A percentile compares a stretch with the other conserved stretches of the same genome.
phyloP scores from a whole-genome alignment of 2,888 invertebrate species.

The Tetragonisca angustula region DNA sequence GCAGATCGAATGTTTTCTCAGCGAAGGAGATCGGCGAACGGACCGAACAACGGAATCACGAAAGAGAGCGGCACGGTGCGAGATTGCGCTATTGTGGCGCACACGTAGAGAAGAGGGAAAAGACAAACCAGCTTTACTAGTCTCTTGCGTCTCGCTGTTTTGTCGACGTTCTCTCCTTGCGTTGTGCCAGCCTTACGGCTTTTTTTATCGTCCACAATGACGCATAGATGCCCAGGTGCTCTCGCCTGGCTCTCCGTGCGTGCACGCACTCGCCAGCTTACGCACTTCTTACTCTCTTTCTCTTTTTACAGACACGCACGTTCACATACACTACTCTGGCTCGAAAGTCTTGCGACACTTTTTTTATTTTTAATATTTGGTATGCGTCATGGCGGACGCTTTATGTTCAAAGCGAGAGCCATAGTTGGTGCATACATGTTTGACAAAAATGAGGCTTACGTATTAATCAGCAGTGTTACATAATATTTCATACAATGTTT shows the following conservation, averaged over 20 bases:
- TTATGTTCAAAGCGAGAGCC: too few relatives aligned
- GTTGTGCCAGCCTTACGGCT: constrained; percentile 66
- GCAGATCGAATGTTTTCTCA: background rate
- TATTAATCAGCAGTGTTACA: too few relatives aligned
- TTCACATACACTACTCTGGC: background rate
- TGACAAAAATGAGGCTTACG: too few relatives aligned
- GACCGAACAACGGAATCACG: background rate
- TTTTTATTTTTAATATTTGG: too few relatives aligned
- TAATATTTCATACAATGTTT: too few relatives aligned
- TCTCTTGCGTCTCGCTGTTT: constrained; percentile 56
- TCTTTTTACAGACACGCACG: background rate
- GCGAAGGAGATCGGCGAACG: background rate
- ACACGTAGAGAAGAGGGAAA: constrained; percentile 55
- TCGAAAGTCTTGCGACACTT: constrained; percentile 41
- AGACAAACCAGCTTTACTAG: constrained; percentile 68
- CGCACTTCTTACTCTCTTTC: constrained; percentile 1
- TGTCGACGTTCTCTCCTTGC: constrained; percentile 65
- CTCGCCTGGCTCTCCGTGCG: constrained; percentile 33
- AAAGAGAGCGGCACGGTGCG: background rate
- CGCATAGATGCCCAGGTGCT: constrained; percentile 71
- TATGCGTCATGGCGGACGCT: too few relatives aligned
- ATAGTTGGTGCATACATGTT: too few relatives aligned
- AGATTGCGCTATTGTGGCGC: constrained; percentile 38
- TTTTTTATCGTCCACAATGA: constrained; percentile 71
- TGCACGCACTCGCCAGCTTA: constrained; percentile 15